These are phyloP conservation scores for Lampris megalopsis DNA, from an alignment of 2,113 vertebrate species.

Conservation along the genomic window DNA sequence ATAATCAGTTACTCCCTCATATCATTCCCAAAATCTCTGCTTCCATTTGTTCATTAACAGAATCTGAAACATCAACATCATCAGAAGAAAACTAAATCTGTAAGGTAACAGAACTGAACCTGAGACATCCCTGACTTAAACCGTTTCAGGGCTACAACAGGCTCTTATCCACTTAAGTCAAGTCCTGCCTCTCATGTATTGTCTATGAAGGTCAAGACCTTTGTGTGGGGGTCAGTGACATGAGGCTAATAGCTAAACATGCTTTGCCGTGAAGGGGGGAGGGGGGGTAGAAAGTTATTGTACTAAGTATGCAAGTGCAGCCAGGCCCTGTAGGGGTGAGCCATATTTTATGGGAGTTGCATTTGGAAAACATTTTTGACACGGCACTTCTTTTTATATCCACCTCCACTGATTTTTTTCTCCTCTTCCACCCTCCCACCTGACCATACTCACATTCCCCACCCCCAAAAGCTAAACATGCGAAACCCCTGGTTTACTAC, in stretches of 20 bases:
- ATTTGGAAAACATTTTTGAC: slow-evolving; percentile 65
- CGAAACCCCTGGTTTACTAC: slow-evolving; percentile 80
- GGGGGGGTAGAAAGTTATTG: slow-evolving; percentile 48
- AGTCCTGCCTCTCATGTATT: slow-evolving; percentile 50
- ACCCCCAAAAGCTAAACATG: slow-evolving; percentile 88
- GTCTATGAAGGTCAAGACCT: slow-evolving; percentile 60
- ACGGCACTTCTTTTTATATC: slow-evolving; percentile 57
- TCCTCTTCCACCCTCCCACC: slow-evolving; percentile 38
- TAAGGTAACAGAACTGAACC: slow-evolving; percentile 48
- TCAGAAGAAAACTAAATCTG: slow-evolving; percentile 7
- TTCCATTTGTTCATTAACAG: background rate
- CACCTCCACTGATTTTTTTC: slow-evolving; percentile 27
- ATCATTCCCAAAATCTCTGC: too few relatives aligned
- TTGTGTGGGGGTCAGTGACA: background rate
- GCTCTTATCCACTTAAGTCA: slow-evolving; percentile 41
- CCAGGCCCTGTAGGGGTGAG: slow-evolving; percentile 40
- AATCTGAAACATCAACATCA: slow-evolving; percentile 1
- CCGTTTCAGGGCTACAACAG: slow-evolving; percentile 37
- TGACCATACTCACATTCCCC: slow-evolving; percentile 38
- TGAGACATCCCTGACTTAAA: slow-evolving; percentile 27
- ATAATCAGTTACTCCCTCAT: too few relatives aligned
- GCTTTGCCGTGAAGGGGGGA: slow-evolving; percentile 31
- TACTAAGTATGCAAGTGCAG: slow-evolving; percentile 53
- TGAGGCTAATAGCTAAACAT: slow-evolving; percentile 45
- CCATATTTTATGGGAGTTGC: slow-evolving; percentile 57